Base-by-base conservation (phyloP, 2,113 vertebrate genomes). In the Myrmecophaga tridactyla region DNA sequence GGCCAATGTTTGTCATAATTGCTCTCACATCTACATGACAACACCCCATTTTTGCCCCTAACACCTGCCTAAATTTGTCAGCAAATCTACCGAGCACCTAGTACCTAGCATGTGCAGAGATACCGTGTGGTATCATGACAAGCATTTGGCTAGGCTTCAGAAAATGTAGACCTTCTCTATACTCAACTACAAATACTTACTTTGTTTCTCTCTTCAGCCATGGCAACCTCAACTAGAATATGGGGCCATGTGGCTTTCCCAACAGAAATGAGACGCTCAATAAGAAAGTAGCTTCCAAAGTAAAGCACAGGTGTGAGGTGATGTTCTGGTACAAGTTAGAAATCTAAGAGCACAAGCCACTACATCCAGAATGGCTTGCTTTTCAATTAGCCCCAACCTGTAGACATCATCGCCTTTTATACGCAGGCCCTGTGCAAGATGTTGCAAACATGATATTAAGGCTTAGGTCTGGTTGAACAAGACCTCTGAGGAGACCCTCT, bases 11-110 rank as follows among this genome's bases (percentile, higher is more conserved):
- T 90, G 3, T 53, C 77, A 69, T 67, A 86, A 95, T 83, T 53
- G n/a, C n/a, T 43, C 43, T 60, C 43, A 43, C 48, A 84, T 62
- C 48, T 83, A 41, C 11, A 48, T 29, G 86, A 36, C 21, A 87
- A 14, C 13, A n/a, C 3, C 5, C 41, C 20, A 53, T 51, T 84
- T 69, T 81, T 21, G 92, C 93, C 48, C 15, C 62, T 62, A 78
- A 81, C 8, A 75, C 31, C 65, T 86, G 41, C 36, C 69, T 89
- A 83, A 67, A 62, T n/a, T 67, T 75, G 36, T 81, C 56, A 75
- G 31, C 62, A 86, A 83, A 89, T 75, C 80, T 69, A 78, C 41
- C 69, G 69, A 96, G n/a, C 81, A 92, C 20, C 63, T 92, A 82
- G 56, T 75, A 82, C 39, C 69, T 34, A 69, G n/a, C 36, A 62